These are phyloP conservation scores for Thermophis baileyi DNA, from an alignment of 2,113 vertebrate species.

Conservation along the genomic window DNA sequence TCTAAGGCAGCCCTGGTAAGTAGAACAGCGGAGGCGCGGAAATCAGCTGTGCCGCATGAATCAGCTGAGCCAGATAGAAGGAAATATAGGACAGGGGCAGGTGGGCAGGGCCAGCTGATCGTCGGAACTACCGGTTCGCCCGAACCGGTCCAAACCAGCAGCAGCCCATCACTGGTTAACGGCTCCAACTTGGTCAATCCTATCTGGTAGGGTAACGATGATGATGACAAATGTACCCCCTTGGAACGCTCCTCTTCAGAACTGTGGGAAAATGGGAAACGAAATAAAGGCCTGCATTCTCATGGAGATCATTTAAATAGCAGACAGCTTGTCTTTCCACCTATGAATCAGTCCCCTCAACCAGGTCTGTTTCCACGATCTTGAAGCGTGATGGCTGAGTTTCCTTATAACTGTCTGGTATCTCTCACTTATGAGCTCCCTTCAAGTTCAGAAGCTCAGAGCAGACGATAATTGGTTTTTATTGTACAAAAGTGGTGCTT, in stretches of 20 bases:
- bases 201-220: not conserved
- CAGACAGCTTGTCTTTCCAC: conserved; percentile 20
- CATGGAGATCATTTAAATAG: conserved; percentile 5
- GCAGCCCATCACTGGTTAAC: not conserved
- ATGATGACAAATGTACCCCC: not conserved
- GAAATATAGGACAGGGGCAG: too few species aligned
- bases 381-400: not conserved
- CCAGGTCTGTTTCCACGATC: not conserved
- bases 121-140: too few species aligned
- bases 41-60: too few species aligned
- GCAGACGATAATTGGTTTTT: not conserved
- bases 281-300: not conserved
- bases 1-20: too few species aligned
- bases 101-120: too few species aligned
- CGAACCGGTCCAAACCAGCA: too few species aligned
- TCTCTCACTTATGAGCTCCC: not conserved
- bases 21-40: too few species aligned
- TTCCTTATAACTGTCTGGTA: conserved; percentile 4
- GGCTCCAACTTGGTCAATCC: not conserved
- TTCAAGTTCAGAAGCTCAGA: not conserved
- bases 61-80: too few species aligned
- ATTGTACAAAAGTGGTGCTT: not conserved
- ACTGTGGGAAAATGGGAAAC: not conserved
- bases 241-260: not conserved
- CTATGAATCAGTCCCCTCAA: conserved; percentile 7